Conservation (phyloP, 2,113 vertebrate genomes). For the Pomatostomus ruficeps region DNA sequence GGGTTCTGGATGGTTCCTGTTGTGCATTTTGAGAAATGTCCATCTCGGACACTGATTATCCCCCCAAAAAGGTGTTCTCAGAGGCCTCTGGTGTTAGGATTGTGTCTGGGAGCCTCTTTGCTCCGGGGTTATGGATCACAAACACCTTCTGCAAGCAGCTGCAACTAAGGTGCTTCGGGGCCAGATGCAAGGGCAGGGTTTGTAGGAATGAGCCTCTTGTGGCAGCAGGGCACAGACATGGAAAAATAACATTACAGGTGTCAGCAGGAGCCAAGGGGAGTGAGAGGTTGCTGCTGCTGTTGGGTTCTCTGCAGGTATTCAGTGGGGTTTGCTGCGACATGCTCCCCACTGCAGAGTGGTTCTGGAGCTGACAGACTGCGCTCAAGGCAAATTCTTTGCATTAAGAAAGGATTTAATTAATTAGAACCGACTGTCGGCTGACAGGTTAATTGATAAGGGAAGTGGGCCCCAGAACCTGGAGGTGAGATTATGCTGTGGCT, state of each 20-base stretch:
- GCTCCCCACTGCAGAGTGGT: background rate
- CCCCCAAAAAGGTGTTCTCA: background rate
- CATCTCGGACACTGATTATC: rapidly evolving
- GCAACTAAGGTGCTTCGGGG: background rate
- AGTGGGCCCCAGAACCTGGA: conserved; percentile 24
- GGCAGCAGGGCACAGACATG: background rate
- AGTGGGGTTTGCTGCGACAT: conserved; percentile 27
- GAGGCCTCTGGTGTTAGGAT: background rate
- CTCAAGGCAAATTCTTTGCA: conserved; percentile 65
- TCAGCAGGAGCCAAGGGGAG: background rate
- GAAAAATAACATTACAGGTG: rapidly evolving
- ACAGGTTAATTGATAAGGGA: conserved; percentile 68
- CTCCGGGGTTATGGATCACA: background rate
- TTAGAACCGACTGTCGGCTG: conserved; percentile 43
- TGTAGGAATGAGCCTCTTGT: background rate
- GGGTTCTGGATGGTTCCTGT: background rate
- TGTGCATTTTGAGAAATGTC: background rate
- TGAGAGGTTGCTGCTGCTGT: background rate
- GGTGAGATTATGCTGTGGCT: conserved; percentile 21
- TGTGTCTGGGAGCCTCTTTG: background rate
- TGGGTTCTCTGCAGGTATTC: background rate
- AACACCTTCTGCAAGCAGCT: background rate
- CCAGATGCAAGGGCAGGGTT: background rate
- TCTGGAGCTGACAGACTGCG: conserved; percentile 44
- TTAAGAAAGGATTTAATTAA: conserved; percentile 68